Base-by-base conservation (phyloP, 2,113 vertebrate genomes). In the Helogale parvula region DNA sequence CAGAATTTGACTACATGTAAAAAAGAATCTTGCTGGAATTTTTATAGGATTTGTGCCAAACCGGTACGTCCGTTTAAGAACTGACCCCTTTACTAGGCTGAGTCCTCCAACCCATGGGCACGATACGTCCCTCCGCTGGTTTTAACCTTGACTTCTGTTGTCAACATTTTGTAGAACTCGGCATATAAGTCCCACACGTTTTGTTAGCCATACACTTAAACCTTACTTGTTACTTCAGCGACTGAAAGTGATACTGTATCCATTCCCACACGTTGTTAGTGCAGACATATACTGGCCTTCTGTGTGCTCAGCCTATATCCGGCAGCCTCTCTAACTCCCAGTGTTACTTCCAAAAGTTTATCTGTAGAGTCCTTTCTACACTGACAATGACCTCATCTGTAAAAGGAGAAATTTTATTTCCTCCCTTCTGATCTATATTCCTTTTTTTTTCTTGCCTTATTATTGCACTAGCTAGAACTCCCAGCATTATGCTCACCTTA, bases 371-470 rank as follows among this genome's bases (percentile, higher is more conserved):
- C 63, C 52, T 71, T 79, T 90, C 31, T 69, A 45, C 21, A 50
- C 5, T 90, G 35, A 77, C 50, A 85, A n/a, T 86, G 27, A 60
- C 69, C 47, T 69, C 35, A 80, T 31, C 16, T 7, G 65, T 80
- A 80, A 57, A 81, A 7, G 50, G 6, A n/a, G 9, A 89, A 45
- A 94, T 57, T 87, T 68, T 87, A 68, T 87, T 79, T 93, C 72
- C 79, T 92, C 50, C 35, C 38, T 88, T 15, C 7, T 60, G 47
- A 19, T n/a, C 38, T 74, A 16, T 86, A 63, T 41, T 14, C 10
- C 27, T 82, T 81, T 66, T 89, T 89, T 89, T 84, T 89, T 66
- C 77, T 89, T 74, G 41, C 14, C n/a, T 83, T 65, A 83, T 83
- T 65, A 83, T 0, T 89, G 68, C 14, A 72, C 25, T 65, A 50